A percentile compares a stretch with the other conserved stretches of the same genome.
phyloP scores from a whole-genome alignment of 92 coral and sea anemone species.

The Zoanthus sansibaricus region DNA sequence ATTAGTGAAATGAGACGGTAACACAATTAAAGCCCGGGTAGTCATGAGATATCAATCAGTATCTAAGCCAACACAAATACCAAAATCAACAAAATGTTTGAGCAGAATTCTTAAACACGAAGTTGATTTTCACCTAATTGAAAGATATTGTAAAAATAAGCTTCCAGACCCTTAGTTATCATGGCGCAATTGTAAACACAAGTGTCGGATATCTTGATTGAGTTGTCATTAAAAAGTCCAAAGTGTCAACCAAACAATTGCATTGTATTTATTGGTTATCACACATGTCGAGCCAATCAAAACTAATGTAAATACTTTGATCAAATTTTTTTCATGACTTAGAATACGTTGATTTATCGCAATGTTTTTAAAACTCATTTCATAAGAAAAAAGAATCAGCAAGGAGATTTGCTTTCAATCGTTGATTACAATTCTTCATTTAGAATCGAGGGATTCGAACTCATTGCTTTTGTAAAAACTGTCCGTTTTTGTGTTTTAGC shows the following conservation, averaged over 20 bases:
- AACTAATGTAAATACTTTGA: neutral
- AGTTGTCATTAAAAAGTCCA: neutral
- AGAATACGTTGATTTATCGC: neutral
- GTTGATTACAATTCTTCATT: no score
- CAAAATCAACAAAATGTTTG: neutral
- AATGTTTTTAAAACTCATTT: neutral
- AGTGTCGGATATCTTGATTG: neutral
- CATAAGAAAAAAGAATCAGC: no score
- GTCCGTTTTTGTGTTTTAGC: no score
- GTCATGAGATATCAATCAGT: neutral
- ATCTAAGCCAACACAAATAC: neutral
- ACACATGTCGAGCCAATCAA: neutral
- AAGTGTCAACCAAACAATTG: neutral
- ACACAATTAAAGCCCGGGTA: neutral
- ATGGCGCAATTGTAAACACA: neutral
- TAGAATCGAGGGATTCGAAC: no score
- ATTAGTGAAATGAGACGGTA: slow-evolving; percentile 14
- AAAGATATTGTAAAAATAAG: neutral
- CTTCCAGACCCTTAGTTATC: neutral
- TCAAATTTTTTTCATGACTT: neutral
- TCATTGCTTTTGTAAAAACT: no score
- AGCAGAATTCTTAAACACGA: neutral
- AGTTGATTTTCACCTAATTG: neutral
- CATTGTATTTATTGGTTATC: neutral
- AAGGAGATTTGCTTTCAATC: no score